phyloP scores from a whole-genome alignment of 2,888 invertebrate species.

The Mycalesis mineus region DNA sequence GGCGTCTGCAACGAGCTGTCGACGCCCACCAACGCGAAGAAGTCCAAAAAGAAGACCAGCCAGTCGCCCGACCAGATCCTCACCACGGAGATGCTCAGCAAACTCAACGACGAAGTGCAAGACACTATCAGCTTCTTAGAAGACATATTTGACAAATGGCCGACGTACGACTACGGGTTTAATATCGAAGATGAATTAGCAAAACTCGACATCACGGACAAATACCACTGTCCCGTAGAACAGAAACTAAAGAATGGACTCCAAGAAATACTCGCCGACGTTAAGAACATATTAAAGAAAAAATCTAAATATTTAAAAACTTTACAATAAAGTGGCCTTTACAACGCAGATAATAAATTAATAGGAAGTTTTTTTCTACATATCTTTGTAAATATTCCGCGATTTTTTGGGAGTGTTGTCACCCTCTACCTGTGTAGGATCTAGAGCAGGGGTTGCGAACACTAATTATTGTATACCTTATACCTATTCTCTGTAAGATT shows the following conservation, averaged over 20 bases:
- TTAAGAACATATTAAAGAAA: slow-evolving; percentile 72
- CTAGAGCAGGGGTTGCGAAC: no score
- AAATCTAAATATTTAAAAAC: slow-evolving; percentile 76
- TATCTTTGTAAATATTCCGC: slow-evolving; percentile 33
- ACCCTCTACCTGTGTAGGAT: background rate
- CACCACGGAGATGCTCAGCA: slow-evolving; percentile 49
- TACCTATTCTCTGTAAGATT: no score
- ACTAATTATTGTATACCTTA: no score
- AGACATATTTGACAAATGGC: slow-evolving; percentile 64
- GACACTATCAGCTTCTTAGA: slow-evolving; percentile 55
- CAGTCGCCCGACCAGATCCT: slow-evolving; percentile 66
- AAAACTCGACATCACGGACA: slow-evolving; percentile 50
- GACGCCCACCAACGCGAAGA: slow-evolving; percentile 71
- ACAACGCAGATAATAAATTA: slow-evolving; percentile 13
- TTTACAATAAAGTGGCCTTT: slow-evolving; percentile 53
- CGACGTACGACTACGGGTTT: slow-evolving; percentile 45
- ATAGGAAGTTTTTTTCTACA: slow-evolving; percentile 20
- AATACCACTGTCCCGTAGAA: slow-evolving; percentile 61
- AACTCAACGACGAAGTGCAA: slow-evolving; percentile 55
- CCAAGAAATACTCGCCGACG: slow-evolving; percentile 68
- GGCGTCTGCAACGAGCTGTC: slow-evolving; percentile 76
- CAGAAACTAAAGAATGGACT: slow-evolving; percentile 70
- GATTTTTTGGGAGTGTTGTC: background rate
- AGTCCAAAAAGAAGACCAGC: slow-evolving; percentile 77
- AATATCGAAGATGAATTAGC: slow-evolving; percentile 59